Percentiles rank a stretch among this genome's conserved stretches.
phyloP scores from a whole-genome alignment of 1,140 invertebrate species.

The Aphelinus certus region DNA sequence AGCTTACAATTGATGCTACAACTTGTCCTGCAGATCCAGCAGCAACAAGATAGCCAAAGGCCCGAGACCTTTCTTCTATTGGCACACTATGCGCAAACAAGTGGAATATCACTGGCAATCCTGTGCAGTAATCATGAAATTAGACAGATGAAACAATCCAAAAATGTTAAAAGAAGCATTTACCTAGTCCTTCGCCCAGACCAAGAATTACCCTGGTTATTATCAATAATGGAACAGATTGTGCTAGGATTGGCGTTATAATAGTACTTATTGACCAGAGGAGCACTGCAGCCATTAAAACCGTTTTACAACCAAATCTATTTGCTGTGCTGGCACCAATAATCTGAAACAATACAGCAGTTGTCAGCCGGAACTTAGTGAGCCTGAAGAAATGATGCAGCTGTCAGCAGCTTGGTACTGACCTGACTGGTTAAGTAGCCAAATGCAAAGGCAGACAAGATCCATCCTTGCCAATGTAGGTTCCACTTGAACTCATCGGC shows the following conservation, averaged over 20 bases:
- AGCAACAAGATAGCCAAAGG: slow-evolving; percentile 81
- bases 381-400: no score
- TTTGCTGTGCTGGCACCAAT: slow-evolving; percentile 78
- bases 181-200: slow-evolving; percentile 81
- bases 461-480: slow-evolving; percentile 81
- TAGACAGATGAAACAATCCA: no score
- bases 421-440: slow-evolving; percentile 85
- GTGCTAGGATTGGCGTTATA: slow-evolving; percentile 76
- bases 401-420: slow-evolving; percentile 34
- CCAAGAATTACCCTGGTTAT: slow-evolving; percentile 75
- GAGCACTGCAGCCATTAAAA: slow-evolving; percentile 77
- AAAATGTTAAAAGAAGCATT: slow-evolving; percentile 35
- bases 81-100: slow-evolving; percentile 81
- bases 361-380: no score
- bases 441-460: slow-evolving; percentile 81
- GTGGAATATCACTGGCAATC: slow-evolving; percentile 83
- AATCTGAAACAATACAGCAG: slow-evolving; percentile 61
- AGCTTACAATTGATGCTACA: slow-evolving; percentile 76
- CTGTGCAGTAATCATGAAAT: slow-evolving; percentile 59
- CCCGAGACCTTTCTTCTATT: slow-evolving; percentile 78
- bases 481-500: slow-evolving; percentile 79
- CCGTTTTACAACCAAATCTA: slow-evolving; percentile 77
- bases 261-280: slow-evolving; percentile 82
- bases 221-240: slow-evolving; percentile 73
- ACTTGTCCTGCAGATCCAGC: slow-evolving; percentile 82